Base-by-base conservation (phyloP, 2,113 vertebrate genomes). In the Ramphastos sulfuratus region DNA sequence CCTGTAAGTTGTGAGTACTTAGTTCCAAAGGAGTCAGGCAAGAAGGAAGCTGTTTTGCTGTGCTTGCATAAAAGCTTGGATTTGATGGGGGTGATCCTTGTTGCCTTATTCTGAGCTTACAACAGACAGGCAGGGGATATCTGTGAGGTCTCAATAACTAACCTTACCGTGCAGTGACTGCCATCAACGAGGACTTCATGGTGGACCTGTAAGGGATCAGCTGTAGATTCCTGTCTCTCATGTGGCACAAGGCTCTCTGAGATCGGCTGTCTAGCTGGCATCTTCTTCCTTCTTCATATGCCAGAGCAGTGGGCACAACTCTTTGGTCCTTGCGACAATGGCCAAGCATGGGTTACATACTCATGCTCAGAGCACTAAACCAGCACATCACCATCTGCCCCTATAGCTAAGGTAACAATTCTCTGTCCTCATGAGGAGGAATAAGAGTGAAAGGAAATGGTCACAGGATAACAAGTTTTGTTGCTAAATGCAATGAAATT, bases 191-290 rank as follows among this genome's bases (percentile, higher is more conserved):
- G 30, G 21, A 15, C 18, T 63, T 52, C 11, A 9, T 7, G 52
- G n/a, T 19, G 44, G 8, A 27, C 35, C 15, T 52, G 20, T 42
- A 39, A 66, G 64, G 63, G 21, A 33, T 20, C 0, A 0, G 6
- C n/a, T 33, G 24, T 44, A 39, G 21, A 39, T 65, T n/a, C 30
- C 65, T 18, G 15, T 64, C 50, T n/a, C 20, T 8, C 24, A 10
- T 8, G 52, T 39, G 25, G 9, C 30, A 8, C 9, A 33, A 25
- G 25, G 48, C 16, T 64, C 16, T 19, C 14, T 44, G 63, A 46
- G 69, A 9, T 15, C 31, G 42, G 25, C 42, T 42, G 4, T 39
- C 33, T 21, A 10, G 10, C 28, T 79, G 46, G 30, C 20, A 20
- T 23, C 18, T 15, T 20, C 50, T 74, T 33, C 61, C n/a, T 78